These are phyloP conservation scores for Lipophrys pholis DNA, from an alignment of 2,113 vertebrate species.

Conservation along the genomic window DNA sequence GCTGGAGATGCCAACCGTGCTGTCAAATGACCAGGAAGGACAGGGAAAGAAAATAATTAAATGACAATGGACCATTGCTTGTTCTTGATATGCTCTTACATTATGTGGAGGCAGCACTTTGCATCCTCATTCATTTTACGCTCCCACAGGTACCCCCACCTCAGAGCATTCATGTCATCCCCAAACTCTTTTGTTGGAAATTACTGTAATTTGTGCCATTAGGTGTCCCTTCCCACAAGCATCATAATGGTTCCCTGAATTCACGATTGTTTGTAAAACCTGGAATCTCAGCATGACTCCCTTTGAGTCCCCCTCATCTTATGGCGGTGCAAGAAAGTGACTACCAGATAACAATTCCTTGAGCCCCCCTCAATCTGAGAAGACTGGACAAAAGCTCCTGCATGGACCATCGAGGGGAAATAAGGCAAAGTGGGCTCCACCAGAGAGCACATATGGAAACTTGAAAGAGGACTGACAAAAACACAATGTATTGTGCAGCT, in stretches of 20 bases:
- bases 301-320: slow-evolving; percentile 37
- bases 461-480: not conserved
- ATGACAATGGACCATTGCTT: not conserved
- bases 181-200: slow-evolving; percentile 19
- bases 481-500: not conserved
- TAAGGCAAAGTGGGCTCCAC: not conserved
- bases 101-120: not conserved
- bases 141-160: not conserved
- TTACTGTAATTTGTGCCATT: slow-evolving; percentile 53
- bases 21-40: slow-evolving; percentile 12
- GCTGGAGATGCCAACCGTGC: slow-evolving; percentile 9
- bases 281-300: slow-evolving; percentile 38
- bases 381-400: not conserved
- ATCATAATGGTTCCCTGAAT: slow-evolving; percentile 12
- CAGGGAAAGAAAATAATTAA: not conserved
- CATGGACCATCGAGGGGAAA: not conserved
- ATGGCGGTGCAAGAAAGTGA: not conserved
- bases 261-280: slow-evolving; percentile 25
- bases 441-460: not conserved
- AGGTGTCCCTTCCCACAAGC: slow-evolving; percentile 38
- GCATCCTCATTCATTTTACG: not conserved
- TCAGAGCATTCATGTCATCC: not conserved
- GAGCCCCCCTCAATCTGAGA: not conserved
- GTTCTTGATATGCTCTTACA: slow-evolving; percentile 3
- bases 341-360: slow-evolving; percentile 1